Evolutionary conservation across 2,113 vertebrate species (phyloP), one percentile per base, ranked within the genome.

Genomic region (Gnathochromis pfefferi): DNA sequence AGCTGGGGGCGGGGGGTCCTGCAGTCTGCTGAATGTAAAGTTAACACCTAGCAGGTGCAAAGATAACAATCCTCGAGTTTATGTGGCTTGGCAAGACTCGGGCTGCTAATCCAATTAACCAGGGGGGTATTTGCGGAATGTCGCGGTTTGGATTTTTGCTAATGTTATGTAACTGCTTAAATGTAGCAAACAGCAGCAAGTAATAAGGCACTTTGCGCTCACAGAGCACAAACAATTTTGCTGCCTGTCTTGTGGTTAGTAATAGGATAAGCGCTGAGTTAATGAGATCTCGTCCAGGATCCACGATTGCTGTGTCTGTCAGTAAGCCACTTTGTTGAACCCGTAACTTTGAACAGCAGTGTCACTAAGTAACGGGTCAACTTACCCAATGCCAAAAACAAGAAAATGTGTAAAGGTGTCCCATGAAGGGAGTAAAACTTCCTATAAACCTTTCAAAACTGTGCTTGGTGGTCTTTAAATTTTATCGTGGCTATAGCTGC

Each of bases 31-130:
- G 21, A 5, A 70, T 31, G 7, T 63, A 16, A 87, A 84, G 80
- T 90, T 86, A 23, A 9, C 35, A 14, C 14, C 28, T 7, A 53
- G 57, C 11, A 45, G 40, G 16, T 33, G 49, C 53, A 80, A 63
- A 70, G 7, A 80, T 53, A 57, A 17, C 23, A 88, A 23, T 57
- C 73, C 38, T 40, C 11, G 19, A 55, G 63, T 85, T 85, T 35
- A 42, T 51, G 42, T 26, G 23, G 35, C 73, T 47, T 90, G 26
- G 14, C 38, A 85, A 51, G 70, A 70, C 91, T 89, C 79, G 54
- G 6, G 4, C 7, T 3, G 45, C 4, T 94, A 94, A 96, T 96
- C 94, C 88, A 73, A 42, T 93, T 93, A 93, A 78, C 58, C 7
- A 3, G 19, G 12, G 13, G 35, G 85, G 80, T 91, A 92, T 92